A percentile compares a stretch with the other conserved stretches of the same genome.
phyloP scores from a whole-genome alignment of 2,113 vertebrate species.

The Xenotilapia caudafasciata region DNA sequence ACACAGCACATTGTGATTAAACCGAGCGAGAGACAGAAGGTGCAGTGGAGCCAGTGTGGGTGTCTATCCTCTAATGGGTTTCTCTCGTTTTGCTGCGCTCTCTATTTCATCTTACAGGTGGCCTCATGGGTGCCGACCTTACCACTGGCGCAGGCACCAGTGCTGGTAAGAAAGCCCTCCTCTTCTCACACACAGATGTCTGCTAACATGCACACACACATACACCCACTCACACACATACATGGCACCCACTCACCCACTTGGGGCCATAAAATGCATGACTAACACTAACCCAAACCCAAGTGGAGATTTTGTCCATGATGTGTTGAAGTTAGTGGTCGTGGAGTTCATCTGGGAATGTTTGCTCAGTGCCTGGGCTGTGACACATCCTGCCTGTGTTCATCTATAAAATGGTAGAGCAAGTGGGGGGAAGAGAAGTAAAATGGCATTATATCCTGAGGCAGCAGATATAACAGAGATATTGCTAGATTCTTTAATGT shows the following conservation, averaged over 20 bases:
- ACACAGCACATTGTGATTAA: constrained; percentile 22
- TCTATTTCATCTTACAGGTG: constrained; percentile 78
- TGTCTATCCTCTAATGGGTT: constrained; percentile 59
- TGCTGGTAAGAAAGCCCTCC: constrained; percentile 85
- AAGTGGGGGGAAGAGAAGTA: constrained; percentile 23
- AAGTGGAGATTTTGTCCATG: constrained; percentile 52
- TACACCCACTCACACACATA: background rate
- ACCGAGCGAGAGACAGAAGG: constrained; percentile 22
- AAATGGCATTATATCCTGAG: constrained; percentile 1
- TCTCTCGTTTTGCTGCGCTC: constrained; percentile 31
- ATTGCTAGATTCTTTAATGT: background rate
- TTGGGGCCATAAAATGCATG: constrained; percentile 55
- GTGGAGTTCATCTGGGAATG: constrained; percentile 57
- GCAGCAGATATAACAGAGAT: background rate
- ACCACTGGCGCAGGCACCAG: constrained; percentile 98
- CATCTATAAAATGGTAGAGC: constrained; percentile 37
- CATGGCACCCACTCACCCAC: constrained; percentile 54
- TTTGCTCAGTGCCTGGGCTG: constrained; percentile 44
- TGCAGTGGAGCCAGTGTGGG: constrained; percentile 34
- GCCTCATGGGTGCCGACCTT: constrained; percentile 98
- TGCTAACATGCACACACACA: constrained; percentile 5
- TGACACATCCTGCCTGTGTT: constrained; percentile 56
- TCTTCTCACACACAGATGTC: constrained; percentile 37
- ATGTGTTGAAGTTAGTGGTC: constrained; percentile 62
- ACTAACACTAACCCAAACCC: constrained; percentile 65